Evolutionary conservation across 2,113 vertebrate genomes (phyloP).

Genomic region (Scatophagus argus): DNA sequence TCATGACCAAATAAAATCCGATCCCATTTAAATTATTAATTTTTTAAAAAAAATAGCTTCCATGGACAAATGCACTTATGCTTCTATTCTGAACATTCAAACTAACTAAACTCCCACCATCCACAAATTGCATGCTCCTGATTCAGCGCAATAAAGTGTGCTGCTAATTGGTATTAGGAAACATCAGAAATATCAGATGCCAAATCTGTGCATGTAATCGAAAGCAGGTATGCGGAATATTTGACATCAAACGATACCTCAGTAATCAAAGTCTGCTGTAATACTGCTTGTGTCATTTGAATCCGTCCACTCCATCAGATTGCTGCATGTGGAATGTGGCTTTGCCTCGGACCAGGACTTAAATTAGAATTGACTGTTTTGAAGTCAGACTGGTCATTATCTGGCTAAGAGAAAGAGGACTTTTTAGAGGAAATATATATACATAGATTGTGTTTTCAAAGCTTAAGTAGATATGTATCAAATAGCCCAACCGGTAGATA

Average conservation of each 20-base stretch:
- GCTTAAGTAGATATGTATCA: constrained; percentile 60
- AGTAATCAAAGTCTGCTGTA: constrained; percentile 69
- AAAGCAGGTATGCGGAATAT: constrained; percentile 53
- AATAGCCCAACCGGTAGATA: constrained; percentile 56
- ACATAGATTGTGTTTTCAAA: constrained; percentile 52
- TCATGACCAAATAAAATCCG: not conserved
- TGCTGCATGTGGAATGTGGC: constrained; percentile 71
- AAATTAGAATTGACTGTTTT: constrained; percentile 76
- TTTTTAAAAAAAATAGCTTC: not conserved
- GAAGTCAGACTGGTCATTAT: constrained; percentile 73
- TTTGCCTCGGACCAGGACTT: constrained; percentile 64
- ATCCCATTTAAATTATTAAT: constrained; percentile 6
- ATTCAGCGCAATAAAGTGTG: not conserved
- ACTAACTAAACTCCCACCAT: not conserved
- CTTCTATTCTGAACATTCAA: too few relatives aligned
- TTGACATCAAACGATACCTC: constrained; percentile 55
- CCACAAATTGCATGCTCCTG: not conserved
- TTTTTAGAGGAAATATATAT: constrained; percentile 51
- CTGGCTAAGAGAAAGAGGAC: constrained; percentile 49
- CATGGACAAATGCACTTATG: not conserved
- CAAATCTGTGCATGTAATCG: constrained; percentile 36
- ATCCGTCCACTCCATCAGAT: constrained; percentile 70
- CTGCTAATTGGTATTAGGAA: constrained; percentile 28
- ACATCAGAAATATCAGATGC: constrained; percentile 48
- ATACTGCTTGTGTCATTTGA: constrained; percentile 62